Evolutionary conservation across 2,888 invertebrate genomes (phyloP).

Genomic region (Formica aserva): DNA sequence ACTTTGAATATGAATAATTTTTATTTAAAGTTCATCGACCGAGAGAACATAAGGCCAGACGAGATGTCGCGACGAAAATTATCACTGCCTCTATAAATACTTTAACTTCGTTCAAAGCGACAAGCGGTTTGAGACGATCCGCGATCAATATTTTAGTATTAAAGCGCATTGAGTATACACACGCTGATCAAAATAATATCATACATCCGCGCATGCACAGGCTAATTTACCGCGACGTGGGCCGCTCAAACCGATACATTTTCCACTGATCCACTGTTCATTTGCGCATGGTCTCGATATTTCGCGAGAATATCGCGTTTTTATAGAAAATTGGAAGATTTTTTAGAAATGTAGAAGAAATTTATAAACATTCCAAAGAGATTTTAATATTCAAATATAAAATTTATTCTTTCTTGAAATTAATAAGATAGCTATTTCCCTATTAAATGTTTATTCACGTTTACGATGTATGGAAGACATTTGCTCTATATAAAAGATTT

Average conservation of each 20-base stretch:
- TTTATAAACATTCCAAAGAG: not conserved
- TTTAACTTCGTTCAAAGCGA: constrained; percentile 31
- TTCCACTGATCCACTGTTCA: constrained; percentile 1
- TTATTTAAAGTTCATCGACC: constrained; percentile 16
- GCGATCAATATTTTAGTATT: constrained; percentile 59
- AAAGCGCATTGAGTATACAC: constrained; percentile 74
- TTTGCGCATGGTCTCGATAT: constrained; percentile 7
- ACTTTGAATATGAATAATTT: not conserved
- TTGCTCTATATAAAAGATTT: constrained; percentile 28
- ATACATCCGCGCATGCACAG: constrained; percentile 70
- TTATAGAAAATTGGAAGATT: constrained; percentile 11
- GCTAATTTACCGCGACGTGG: constrained; percentile 63
- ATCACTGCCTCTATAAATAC: constrained; percentile 41
- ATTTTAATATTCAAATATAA: not conserved
- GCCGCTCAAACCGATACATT: constrained; percentile 36
- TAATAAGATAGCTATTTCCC: not conserved
- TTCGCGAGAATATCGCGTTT: constrained; percentile 21
- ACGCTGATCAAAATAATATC: constrained; percentile 65
- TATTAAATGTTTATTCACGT: not conserved
- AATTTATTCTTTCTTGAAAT: not conserved
- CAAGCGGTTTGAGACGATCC: constrained; percentile 69
- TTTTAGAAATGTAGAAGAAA: constrained; percentile 1
- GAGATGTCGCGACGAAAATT: constrained; percentile 23
- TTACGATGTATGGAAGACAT: not conserved
- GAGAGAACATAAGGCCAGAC: not conserved